A percentile compares a stretch with the other conserved stretches of the same genome.
Conservation (phyloP, 2,113 vertebrate genomes). For the Neotragus moschatus region DNA sequence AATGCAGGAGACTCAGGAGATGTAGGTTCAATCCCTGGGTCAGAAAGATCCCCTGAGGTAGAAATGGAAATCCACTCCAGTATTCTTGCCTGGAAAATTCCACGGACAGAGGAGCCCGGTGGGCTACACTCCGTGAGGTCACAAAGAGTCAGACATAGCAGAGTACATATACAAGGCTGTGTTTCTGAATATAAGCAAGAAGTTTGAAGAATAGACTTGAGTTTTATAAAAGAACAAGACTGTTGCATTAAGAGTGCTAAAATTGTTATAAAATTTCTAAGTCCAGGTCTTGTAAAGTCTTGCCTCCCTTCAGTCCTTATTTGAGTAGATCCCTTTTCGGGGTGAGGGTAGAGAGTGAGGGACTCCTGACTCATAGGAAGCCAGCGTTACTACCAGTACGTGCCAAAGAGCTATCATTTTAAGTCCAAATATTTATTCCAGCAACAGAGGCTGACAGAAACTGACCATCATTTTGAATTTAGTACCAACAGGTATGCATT, state of each 20-base stretch:
- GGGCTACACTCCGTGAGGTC: accelerated
- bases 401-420: background rate
- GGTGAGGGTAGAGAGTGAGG: background rate
- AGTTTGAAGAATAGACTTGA: background rate
- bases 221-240: background rate
- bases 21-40: background rate
- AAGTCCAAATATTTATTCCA: background rate
- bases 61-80: background rate
- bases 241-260: background rate
- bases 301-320: background rate
- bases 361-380: background rate
- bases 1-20: background rate
- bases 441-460: background rate
- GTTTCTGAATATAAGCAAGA: background rate
- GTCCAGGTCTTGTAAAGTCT: background rate
- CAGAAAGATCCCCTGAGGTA: background rate
- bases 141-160: background rate
- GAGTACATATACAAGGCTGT: background rate
- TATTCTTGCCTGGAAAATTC: background rate
- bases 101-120: background rate
- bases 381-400: background rate
- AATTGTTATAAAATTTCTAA: background rate
- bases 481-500: background rate
- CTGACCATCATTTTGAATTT: background rate
- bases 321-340: background rate